These are phyloP conservation scores for Martes martes DNA, from an alignment of 2,113 vertebrate species.

Conservation along the genomic window DNA sequence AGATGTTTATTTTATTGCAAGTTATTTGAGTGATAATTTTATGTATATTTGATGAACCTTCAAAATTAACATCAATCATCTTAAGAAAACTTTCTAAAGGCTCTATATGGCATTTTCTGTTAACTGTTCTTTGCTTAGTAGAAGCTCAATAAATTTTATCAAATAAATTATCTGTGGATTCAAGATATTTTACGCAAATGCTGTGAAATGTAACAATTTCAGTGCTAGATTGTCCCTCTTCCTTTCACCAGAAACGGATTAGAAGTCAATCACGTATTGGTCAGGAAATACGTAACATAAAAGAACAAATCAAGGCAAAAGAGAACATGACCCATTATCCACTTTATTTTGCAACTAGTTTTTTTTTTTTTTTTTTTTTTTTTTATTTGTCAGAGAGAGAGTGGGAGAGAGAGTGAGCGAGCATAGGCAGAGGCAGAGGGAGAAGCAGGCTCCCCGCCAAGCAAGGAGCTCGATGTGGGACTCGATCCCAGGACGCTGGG, in stretches of 20 bases:
- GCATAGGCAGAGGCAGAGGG: no score
- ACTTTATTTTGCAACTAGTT: not conserved
- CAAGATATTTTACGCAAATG: not conserved
- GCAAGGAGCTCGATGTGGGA: no score
- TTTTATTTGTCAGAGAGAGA: no score
- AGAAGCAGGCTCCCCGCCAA: no score
- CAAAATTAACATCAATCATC: not conserved
- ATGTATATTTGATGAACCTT: not conserved
- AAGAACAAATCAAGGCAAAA: not conserved
- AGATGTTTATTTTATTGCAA: not conserved
- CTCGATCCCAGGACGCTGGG: no score
- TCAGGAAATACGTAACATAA: not conserved
- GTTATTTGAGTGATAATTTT: conserved; percentile 3
- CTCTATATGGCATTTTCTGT: not conserved
- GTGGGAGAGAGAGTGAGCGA: no score
- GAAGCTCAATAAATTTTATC: not conserved
- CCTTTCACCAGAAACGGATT: not conserved
- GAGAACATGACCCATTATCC: not conserved
- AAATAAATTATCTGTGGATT: not conserved
- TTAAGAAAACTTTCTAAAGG: not conserved
- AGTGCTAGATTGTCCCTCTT: not conserved
- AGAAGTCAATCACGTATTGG: not conserved
- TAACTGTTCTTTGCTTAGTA: not conserved
- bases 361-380: no score
- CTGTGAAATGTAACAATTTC: not conserved